Base-by-base conservation (phyloP, 2,797 vertebrate species). In the Parambassis ranga region DNA sequence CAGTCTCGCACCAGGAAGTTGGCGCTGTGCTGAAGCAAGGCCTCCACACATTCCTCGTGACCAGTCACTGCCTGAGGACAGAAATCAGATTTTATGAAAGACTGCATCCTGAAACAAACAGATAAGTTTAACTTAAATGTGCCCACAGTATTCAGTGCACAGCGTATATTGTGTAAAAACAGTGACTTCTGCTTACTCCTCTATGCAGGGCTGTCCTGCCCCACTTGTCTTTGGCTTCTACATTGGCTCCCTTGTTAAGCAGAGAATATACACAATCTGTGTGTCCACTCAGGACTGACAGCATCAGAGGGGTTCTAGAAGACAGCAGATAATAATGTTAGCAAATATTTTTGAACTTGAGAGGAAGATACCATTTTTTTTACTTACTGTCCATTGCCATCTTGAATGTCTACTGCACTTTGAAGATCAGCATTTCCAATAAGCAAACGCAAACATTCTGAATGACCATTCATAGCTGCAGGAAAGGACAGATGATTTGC, bases 191-290 rank as follows among this genome's bases (percentile, higher is more conserved):
- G 15, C 93, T 95, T 89, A 99, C 97, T 91, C 96, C 97, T 93
- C 97, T 92, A 46, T 99, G 97, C 22, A 99, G 82, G 16, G 96
- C 97, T 2, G 97, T 98, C 86, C 96, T 94, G 78, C 95, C 96
- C 96, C 95, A 95, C 60, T 96, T 96, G 85, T 99, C 97, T 97
- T 96, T 98, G 96, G 96, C 95, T 93, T 98, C 95, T 60, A 97
- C 96, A 36, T 84, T 93, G 66, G 96, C 96, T 91, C 97, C 97
- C 86, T 99, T 98, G 87, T 95, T 98, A 33, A 99, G 92, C 63
- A 99, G 87, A 38, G 95, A 98, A 90, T 97, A 98, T 32, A 98
- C 96, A 38, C 97, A 98, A 76, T 99, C 97, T 0, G 95, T 97
- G 92, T 98, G 96, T 71, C 96, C 97, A 1, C 96, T 96, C 77